These are phyloP conservation scores for Scelioninae gen. 2 DNA, from an alignment of 2,888 invertebrate genomes.

Conservation along the genomic window DNA sequence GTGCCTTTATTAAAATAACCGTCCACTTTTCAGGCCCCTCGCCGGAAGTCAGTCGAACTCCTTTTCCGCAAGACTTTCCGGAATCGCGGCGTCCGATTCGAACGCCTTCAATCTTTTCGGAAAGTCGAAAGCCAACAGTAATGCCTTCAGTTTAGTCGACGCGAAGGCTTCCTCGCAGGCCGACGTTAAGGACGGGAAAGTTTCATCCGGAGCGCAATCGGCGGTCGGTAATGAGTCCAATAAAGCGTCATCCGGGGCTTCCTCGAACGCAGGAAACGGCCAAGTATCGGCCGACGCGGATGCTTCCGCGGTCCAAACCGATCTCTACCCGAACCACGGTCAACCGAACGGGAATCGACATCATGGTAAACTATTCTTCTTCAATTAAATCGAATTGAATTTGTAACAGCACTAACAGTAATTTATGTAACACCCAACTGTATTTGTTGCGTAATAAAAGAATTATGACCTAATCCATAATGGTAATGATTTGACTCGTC, in stretches of 20 bases:
- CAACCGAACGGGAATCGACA: constrained; percentile 22
- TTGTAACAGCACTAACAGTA: constrained; percentile 15
- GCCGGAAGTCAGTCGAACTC: constrained; percentile 69
- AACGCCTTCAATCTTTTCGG: constrained; percentile 67
- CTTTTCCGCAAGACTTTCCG: constrained; percentile 66
- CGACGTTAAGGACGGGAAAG: constrained; percentile 67
- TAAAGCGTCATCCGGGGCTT: constrained; percentile 62
- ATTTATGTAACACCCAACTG: constrained; percentile 2
- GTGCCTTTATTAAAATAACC: neutral
- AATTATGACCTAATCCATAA: neutral
- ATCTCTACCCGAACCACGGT: constrained; percentile 16
- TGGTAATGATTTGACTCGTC: constrained; percentile 3
- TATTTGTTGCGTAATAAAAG: constrained; percentile 3
- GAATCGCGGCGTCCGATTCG: constrained; percentile 66
- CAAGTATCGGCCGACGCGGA: constrained; percentile 47
- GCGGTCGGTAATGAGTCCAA: constrained; percentile 63
- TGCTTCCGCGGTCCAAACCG: constrained; percentile 41
- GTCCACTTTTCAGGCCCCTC: constrained; percentile 60
- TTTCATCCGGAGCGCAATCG: constrained; percentile 66
- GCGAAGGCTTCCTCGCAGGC: constrained; percentile 67
- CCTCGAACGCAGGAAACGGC: constrained; percentile 58
- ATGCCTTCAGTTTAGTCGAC: constrained; percentile 63
- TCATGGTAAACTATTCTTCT: constrained; percentile 34
- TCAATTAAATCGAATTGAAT: constrained; percentile 6
- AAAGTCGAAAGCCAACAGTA: constrained; percentile 63